These are phyloP conservation scores for Sebastiscus albofasciatus DNA, from an alignment of 2,797 vertebrate species.

Conservation along the genomic window DNA sequence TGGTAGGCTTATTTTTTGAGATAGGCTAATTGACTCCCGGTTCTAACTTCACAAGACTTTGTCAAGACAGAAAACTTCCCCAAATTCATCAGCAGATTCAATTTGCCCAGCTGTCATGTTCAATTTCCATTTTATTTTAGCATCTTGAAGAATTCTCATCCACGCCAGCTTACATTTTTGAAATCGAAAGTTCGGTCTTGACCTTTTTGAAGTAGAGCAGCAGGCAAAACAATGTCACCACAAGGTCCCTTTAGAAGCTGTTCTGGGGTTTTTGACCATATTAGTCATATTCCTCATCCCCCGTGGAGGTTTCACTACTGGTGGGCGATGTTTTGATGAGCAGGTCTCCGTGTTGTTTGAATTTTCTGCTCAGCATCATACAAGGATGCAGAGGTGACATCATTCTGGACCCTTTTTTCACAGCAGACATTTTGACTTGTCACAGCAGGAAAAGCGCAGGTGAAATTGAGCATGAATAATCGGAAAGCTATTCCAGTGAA, in stretches of 20 bases:
- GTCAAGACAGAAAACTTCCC: no score
- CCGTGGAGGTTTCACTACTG: not conserved
- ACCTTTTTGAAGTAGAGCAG: no score
- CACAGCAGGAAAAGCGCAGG: no score
- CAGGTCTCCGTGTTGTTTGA: not conserved
- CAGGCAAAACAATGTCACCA: accelerated
- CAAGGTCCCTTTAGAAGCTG: not conserved
- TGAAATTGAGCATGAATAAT: no score
- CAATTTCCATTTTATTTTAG: no score
- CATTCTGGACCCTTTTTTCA: not conserved
- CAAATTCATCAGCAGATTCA: no score
- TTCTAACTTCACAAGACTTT: no score
- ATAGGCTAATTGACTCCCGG: not conserved
- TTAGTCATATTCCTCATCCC: not conserved
- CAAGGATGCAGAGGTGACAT: not conserved
- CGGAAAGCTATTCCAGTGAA: not conserved
- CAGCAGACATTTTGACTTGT: not conserved
- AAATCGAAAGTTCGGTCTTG: no score
- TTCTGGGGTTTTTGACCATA: not conserved
- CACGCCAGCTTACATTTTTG: no score
- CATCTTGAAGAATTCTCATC: no score
- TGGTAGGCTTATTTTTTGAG: no score
- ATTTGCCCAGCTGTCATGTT: no score
- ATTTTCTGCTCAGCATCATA: not conserved
- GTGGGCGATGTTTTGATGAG: not conserved